phyloP scores from a whole-genome alignment of 1,140 invertebrate genomes.

The Macrostomum lignano region DNA sequence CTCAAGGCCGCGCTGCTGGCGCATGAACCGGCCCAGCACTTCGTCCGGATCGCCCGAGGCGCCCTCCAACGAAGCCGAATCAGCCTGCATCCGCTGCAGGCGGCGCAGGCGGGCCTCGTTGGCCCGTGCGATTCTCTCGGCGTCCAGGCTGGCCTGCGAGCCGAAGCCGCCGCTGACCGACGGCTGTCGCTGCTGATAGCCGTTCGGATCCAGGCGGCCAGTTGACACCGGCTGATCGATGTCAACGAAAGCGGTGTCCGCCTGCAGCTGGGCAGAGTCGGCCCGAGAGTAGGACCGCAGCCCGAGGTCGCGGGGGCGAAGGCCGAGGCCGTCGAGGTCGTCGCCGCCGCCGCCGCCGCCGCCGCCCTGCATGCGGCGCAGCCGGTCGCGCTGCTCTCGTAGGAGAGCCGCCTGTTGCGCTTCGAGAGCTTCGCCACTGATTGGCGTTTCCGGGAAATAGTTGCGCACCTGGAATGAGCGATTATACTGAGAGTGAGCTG shows the following conservation, averaged over 20 bases:
- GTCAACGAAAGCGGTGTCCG: constrained; percentile 1
- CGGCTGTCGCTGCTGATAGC: not conserved
- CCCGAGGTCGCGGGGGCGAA: too few species aligned
- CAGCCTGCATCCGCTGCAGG: constrained; percentile 8
- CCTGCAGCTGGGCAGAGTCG: not conserved
- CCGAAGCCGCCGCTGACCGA: constrained; percentile 10
- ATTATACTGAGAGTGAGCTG: too few species aligned
- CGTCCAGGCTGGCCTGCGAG: constrained; percentile 19
- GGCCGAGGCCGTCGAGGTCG: too few species aligned
- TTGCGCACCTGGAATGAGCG: too few species aligned
- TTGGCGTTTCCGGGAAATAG: constrained; percentile 15
- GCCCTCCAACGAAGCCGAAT: too few species aligned
- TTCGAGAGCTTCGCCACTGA: constrained; percentile 12
- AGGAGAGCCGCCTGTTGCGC: constrained; percentile 16
- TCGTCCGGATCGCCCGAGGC: too few species aligned
- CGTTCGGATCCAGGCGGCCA: not conserved
- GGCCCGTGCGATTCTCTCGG: constrained; percentile 17
- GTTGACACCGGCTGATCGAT: not conserved
- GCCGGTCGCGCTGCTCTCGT: constrained; percentile 14
- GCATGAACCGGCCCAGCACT: too few species aligned
- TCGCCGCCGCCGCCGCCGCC: too few species aligned
- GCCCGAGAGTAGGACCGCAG: too few species aligned
- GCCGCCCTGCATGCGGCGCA: constrained; percentile 8
- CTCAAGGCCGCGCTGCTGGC: too few species aligned
- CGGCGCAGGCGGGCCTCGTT: constrained; percentile 19